phyloP scores from a whole-genome alignment of 1,140 invertebrate species.

The Drosophila teissieri region DNA sequence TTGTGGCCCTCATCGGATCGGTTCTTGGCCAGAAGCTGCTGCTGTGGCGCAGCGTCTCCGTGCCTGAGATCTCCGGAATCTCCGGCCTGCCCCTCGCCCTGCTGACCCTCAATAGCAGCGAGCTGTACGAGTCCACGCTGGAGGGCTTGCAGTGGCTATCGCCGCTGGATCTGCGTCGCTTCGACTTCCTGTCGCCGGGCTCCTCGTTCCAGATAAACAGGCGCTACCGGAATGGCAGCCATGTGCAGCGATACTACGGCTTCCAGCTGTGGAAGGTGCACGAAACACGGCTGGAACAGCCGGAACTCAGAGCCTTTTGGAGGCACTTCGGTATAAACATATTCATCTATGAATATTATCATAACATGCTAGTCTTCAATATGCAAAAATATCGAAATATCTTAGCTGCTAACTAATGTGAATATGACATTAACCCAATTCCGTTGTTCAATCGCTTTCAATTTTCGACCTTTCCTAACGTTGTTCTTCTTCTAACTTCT shows the following conservation, averaged over 20 bases:
- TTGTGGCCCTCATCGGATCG: conserved; percentile 2
- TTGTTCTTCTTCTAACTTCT: not conserved
- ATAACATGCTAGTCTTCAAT: not conserved
- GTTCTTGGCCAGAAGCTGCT: conserved; percentile 16
- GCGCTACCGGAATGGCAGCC: conserved; percentile 63
- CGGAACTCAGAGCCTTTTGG: conserved; percentile 52
- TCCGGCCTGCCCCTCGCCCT: conserved; percentile 41
- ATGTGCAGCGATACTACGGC: conserved; percentile 68
- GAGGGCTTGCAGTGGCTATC: conserved; percentile 76
- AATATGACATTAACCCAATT: not conserved
- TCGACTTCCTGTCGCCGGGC: conserved; percentile 65
- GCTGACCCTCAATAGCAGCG: conserved; percentile 59
- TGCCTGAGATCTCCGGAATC: conserved; percentile 41
- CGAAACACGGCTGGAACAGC: conserved; percentile 55
- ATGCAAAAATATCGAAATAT: too few relatives aligned
- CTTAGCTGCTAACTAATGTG: not conserved
- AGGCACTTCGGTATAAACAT: conserved; percentile 62
- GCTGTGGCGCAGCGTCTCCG: conserved; percentile 63
- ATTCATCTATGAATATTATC: not conserved
- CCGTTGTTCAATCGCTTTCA: not conserved
- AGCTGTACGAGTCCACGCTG: conserved; percentile 70
- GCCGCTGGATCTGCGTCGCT: conserved; percentile 68
- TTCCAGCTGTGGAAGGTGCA: conserved; percentile 78
- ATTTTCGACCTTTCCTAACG: not conserved
- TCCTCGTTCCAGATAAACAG: conserved; percentile 79